Evolutionary conservation across 1,140 invertebrate genomes (phyloP).

Genomic region (Olivierus martensii): DNA sequence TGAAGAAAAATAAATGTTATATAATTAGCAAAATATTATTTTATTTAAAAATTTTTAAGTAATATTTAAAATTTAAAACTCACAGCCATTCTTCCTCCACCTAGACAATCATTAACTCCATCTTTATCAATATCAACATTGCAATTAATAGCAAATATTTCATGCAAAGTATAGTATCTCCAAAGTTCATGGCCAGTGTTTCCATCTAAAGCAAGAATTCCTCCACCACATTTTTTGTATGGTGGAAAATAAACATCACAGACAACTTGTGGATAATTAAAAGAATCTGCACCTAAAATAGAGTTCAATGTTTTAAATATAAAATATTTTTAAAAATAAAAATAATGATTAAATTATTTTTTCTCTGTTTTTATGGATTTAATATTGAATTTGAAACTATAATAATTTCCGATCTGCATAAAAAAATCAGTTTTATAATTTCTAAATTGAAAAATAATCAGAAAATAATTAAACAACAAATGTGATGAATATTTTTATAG

Average conservation of each 20-base stretch:
- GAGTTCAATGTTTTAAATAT: background rate
- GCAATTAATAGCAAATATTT: slow-evolving; percentile 61
- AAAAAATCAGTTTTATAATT: no score
- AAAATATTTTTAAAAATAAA: no score
- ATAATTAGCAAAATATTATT: background rate
- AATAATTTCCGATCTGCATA: no score
- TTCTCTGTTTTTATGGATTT: no score
- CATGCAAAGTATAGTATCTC: slow-evolving; percentile 55
- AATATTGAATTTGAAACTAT: no score
- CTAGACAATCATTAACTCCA: slow-evolving; percentile 53
- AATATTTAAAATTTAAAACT: background rate
- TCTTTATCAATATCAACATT: slow-evolving; percentile 54
- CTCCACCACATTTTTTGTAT: slow-evolving; percentile 50
- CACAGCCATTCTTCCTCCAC: slow-evolving; percentile 39
- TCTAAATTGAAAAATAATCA: no score
- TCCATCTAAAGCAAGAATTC: slow-evolving; percentile 60
- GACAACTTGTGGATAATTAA: slow-evolving; percentile 33
- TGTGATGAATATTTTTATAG: no score
- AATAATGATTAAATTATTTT: no score
- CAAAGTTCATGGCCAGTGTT: slow-evolving; percentile 53
- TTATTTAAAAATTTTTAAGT: background rate
- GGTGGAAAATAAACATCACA: slow-evolving; percentile 51
- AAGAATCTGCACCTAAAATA: slow-evolving; percentile 35
- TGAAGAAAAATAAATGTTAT: background rate
- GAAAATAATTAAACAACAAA: no score